Evolutionary conservation across 2,797 vertebrate species (phyloP).

Genomic region (Sebastes vulpes): DNA sequence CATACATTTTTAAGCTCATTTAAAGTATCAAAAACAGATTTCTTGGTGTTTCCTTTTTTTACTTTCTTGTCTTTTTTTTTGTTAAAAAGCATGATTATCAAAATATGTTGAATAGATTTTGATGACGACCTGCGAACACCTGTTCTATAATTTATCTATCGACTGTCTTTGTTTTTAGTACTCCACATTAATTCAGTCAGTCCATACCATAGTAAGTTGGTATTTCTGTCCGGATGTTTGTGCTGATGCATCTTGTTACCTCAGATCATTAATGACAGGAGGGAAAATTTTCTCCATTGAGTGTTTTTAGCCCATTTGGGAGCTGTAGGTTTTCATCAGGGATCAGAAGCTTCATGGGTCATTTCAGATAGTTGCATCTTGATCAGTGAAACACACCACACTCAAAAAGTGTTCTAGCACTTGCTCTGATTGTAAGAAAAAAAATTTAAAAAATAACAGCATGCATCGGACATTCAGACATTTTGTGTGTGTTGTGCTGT

Average conservation of each 20-base stretch:
- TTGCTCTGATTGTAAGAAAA: constrained; percentile 35
- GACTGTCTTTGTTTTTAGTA: constrained; percentile 87
- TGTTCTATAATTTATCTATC: constrained; percentile 81
- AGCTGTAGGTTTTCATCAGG: constrained; percentile 41
- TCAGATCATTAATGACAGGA: constrained; percentile 70
- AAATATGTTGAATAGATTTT: constrained; percentile 52
- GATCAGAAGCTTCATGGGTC: constrained; percentile 57
- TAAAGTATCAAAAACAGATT: constrained; percentile 19
- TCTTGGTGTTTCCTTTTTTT: constrained; percentile 60
- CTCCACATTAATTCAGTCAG: constrained; percentile 86
- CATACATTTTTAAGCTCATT: not conserved
- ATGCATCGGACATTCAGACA: constrained; percentile 79
- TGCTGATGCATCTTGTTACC: constrained; percentile 86
- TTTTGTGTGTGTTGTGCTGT: constrained; percentile 73
- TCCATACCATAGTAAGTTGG: constrained; percentile 87
- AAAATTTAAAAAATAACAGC: constrained; percentile 56
- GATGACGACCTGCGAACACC: constrained; percentile 68
- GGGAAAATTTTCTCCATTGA: constrained; percentile 27
- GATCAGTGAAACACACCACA: constrained; percentile 50
- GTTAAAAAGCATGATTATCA: constrained; percentile 57
- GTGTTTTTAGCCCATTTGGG: constrained; percentile 24
- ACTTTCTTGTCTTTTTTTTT: constrained; percentile 33
- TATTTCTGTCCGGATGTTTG: constrained; percentile 85
- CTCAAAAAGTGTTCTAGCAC: constrained; percentile 32
- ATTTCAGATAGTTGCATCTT: constrained; percentile 77